Conservation (phyloP, 2,888 invertebrate genomes). For the Acrocera orbiculus region DNA sequence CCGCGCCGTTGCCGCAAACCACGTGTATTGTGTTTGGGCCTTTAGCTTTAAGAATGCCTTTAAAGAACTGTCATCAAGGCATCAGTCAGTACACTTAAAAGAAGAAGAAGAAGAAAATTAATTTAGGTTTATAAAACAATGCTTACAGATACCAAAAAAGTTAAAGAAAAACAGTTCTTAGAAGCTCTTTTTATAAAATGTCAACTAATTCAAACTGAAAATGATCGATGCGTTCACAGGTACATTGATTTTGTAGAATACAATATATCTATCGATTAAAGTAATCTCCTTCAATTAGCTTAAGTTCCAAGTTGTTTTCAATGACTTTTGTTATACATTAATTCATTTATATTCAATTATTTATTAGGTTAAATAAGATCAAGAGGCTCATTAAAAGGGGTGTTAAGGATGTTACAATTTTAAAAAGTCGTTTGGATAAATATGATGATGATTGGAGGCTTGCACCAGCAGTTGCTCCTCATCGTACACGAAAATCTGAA, state of each 20-base stretch:
- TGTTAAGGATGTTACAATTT: slow-evolving; percentile 22
- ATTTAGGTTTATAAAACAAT: too few relatives aligned
- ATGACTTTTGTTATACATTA: background rate
- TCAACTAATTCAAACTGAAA: slow-evolving; percentile 26
- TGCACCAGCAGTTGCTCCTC: slow-evolving; percentile 24
- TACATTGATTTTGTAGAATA: slow-evolving; percentile 13
- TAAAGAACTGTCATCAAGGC: too few relatives aligned
- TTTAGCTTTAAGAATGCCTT: too few relatives aligned
- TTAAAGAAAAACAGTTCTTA: too few relatives aligned
- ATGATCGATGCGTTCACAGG: slow-evolving; percentile 27
- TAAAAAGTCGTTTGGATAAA: slow-evolving; percentile 25
- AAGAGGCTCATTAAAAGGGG: slow-evolving; percentile 24
- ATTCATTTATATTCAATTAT: background rate
- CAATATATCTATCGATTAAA: too few relatives aligned
- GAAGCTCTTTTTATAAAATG: too few relatives aligned
- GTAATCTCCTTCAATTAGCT: background rate
- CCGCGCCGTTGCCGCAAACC: too few relatives aligned
- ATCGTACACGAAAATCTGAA: slow-evolving; percentile 27
- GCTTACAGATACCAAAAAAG: too few relatives aligned
- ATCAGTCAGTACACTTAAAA: too few relatives aligned
- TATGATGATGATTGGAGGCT: slow-evolving; percentile 28
- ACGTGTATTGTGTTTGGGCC: too few relatives aligned
- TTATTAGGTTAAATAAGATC: slow-evolving; percentile 22
- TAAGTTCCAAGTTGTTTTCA: background rate
- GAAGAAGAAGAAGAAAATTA: too few relatives aligned